Base-by-base conservation (phyloP, 1,140 invertebrate species). In the Drosophila mauritiana region DNA sequence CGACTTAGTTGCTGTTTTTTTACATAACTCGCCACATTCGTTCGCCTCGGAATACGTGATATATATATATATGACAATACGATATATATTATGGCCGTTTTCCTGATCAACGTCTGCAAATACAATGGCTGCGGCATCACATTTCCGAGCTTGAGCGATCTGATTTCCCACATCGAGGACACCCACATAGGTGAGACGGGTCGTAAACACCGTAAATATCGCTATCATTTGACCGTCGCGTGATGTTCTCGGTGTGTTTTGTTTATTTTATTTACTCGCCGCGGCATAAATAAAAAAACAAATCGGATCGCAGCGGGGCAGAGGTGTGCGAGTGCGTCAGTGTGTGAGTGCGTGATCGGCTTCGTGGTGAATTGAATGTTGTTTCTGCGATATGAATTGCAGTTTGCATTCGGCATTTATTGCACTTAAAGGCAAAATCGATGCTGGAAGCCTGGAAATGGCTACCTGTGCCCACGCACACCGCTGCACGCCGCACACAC, bases 51-150 rank as follows among this genome's bases (percentile, higher is more conserved):
- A 34, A 34, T 34, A 20, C 48, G 93, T 89, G 84, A 70, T 46
- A 89, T 89, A 31, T 31, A 49, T 43, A 43, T 45, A 51, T 27
- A 51, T 51, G 48, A 51, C 15, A 51, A 51, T 51, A 51, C n/a
- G 31, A 11, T 31, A 34, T 48, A 48, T 51, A 51, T 51, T 51
- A 97, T 97, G 96, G 96, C 96, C 93, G 96, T 97, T 93, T 97
- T 97, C 94, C 94, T 97, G 93, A 93, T 96, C 92, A 97, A 97
- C 94, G 95, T 95, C 93, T 97, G 96, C 94, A 97, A 96, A 95
- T 97, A 96, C 93, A 95, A 96, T 94, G 95, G 95, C 93, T 97
- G 96, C 94, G 96, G 95, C 84, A 94, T 96, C 80, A 96, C 94
- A 79, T 97, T 96, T 95, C 94, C 95, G 91, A 96, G 94, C 93